Evolutionary conservation across 2,888 invertebrate species (phyloP), one percentile per base, ranked within the genome.

Genomic region (Nematopogon swammerdamellus): DNA sequence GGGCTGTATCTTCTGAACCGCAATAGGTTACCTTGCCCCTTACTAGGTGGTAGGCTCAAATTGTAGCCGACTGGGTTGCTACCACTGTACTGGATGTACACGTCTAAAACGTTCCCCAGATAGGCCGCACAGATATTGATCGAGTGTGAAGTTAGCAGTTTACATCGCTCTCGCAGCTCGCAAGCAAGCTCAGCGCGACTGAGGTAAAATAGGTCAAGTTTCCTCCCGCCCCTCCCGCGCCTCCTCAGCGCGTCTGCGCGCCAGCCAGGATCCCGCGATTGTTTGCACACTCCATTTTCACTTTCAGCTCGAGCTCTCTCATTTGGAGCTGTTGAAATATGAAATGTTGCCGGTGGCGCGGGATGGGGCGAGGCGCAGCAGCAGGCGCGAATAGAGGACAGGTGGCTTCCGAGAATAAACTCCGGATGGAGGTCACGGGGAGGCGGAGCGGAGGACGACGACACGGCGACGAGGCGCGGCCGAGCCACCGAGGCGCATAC

Each of bases 391-490:
- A 19, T 44, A 5, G 43, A 18, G 18, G 44, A 44, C 18, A 6
- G 17, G 44, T 6, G 10, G n/a, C 16, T 18, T 36, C 46, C 49
- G 45, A 19, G 51, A 47, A 51, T 49, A 51, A 47, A 51, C 47
- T 29, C 44, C 45, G n/a, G 36, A 54, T 56, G 55, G 56, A 60
- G 59, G 60, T 60, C 60, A 59, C 56, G 56, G 56, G 55, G 54
- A 19, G 30, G n/a, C n/a, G n/a, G n/a, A n/a, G n/a, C n/a, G n/a
- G 45, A 49, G 49, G 51, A 47, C 48, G 50, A 47, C 49, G 49
- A 51, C 46, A 47, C 45, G 49, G 43, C 29, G 50, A 50, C 50
- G 51, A 48, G 51, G 50, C 47, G 43, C n/a, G n/a, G n/a, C n/a
- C n/a, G n/a, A n/a, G n/a, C n/a, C n/a, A n/a, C n/a, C n/a, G n/a